Conservation (phyloP, 2,888 invertebrate species). For the Limnephilus lunatus region DNA sequence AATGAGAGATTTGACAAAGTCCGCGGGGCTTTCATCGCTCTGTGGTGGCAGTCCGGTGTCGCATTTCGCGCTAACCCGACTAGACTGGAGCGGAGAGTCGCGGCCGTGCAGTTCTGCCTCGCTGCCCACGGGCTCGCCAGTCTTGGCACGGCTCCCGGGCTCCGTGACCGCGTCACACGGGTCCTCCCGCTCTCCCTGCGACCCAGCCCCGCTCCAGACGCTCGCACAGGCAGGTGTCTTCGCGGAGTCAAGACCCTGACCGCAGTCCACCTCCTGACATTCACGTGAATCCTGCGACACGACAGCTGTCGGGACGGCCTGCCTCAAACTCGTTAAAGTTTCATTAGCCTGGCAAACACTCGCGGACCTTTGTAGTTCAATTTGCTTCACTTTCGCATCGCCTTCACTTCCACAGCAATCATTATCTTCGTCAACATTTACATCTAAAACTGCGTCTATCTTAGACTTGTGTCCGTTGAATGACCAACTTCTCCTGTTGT, state of each 20-base stretch:
- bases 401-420: neutral
- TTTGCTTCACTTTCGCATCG: neutral
- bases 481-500: constrained; percentile 63
- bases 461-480: constrained; percentile 56
- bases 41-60: constrained; percentile 54
- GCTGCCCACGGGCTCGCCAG: constrained; percentile 51
- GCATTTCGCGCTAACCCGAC: constrained; percentile 57
- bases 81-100: constrained; percentile 45
- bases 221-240: constrained; percentile 46
- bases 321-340: neutral
- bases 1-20: constrained; percentile 33
- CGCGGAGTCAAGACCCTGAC: neutral
- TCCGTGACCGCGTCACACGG: constrained; percentile 45
- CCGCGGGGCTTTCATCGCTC: constrained; percentile 45
- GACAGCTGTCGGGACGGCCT: neutral
- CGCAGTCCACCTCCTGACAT: constrained; percentile 19
- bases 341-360: constrained; percentile 34
- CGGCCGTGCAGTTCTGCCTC: constrained; percentile 25
- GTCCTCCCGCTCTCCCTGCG: constrained; percentile 23
- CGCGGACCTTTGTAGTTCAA: constrained; percentile 42
- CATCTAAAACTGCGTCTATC: constrained; percentile 7
- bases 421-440: neutral
- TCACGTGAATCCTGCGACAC: neutral
- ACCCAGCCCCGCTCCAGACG: constrained; percentile 2
- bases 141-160: constrained; percentile 47